Base-by-base conservation (phyloP, 2,797 vertebrate genomes). In the Denticeps clupeoides region DNA sequence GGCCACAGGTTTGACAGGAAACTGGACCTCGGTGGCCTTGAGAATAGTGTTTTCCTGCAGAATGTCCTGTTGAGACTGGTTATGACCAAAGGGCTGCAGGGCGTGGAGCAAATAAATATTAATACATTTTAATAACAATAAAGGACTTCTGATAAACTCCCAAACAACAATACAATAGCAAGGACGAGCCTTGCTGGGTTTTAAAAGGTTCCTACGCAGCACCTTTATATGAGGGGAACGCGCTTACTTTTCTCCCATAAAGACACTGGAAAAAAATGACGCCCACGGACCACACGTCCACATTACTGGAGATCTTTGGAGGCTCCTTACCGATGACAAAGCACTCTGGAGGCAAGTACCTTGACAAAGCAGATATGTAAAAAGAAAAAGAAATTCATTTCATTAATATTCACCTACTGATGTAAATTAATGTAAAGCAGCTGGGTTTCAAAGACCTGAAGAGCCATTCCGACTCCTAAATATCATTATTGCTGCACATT, bases 241-340 rank as follows among this genome's bases (percentile, higher is more conserved):
- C 21, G 29, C 18, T 83, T 82, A 99, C 94, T 88, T 99, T 99
- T 71, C 91, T 87, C 72, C 95, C 95, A 62, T 98, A 99, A 21
- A 99, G 88, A 88, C 95, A 99, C 74, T 99, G 95, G 78, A 97
- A 99, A 82, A 99, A 99, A 72, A 99, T 98, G 47, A 99, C 89
- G 42, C 95, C 95, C 45, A 99, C 92, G 31, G 95, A 99, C 95
- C 95, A 98, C 21, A 99, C 95, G 0, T 99, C 95, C 74, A 99
- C 95, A 70, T 99, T 99, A 72, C 97, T 99, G 65, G 94, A 99
- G 80, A 99, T 99, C 85, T 99, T 99, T 70, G 95, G 95, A 64
- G 94, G 95, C 64, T 99, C 95, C 79, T 99, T 98, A 56, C 95
- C 95, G 62, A 99, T 95, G 67, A 98, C 95, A 79, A 99, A 99